Base-by-base conservation (phyloP, 2,888 invertebrate genomes). In the Phrixothrix hirtus region DNA sequence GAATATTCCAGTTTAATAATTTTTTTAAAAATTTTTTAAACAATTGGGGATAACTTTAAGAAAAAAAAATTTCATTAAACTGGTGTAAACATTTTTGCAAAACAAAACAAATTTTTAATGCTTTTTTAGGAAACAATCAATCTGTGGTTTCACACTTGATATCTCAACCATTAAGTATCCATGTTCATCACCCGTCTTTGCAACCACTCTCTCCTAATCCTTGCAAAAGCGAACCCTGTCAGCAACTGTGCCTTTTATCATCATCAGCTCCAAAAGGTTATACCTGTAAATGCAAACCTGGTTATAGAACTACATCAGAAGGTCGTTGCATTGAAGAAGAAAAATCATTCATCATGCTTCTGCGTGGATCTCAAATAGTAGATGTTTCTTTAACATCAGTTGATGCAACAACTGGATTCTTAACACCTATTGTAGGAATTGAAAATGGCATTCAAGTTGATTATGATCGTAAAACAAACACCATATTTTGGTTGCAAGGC, bases 121-220 rank as follows among this genome's bases (percentile, higher is more conserved):
- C n/a, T 35, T 1, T 57, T 56, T 14, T 41, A 66, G 96, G 97
- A 10, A 81, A 84, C 15, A 95, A 95, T 72, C 94, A 95, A 73
- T 92, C 92, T 0, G 94, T 97, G 1, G 92, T 96, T 0, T 94
- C 93, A 0, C 95, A 96, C 73, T 78, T 95, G 46, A 95, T 97
- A 60, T 92, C 93, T 1, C 95, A 96, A 75, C 97, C 97, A 0
- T 79, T 97, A 2, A 95, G 95, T 5, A 92, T 99, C 56, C 94
- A 94, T 68, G 95, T 96, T 0, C 92, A 95, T 64, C 98, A 98
- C 75, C 92, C 95, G 0, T 91, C 94, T 0, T 78, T 97, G 37
- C 99, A 99, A 74, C 96, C 96, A 0, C 77, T 82, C 53, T 80
- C 84, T 10, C 75, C 81, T 0, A 87, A 88, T 58, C 95, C 96